A percentile compares a stretch with the other conserved stretches of the same genome.
phyloP scores from a whole-genome alignment of 2,888 invertebrate genomes.

The Eumerus sabulonum region DNA sequence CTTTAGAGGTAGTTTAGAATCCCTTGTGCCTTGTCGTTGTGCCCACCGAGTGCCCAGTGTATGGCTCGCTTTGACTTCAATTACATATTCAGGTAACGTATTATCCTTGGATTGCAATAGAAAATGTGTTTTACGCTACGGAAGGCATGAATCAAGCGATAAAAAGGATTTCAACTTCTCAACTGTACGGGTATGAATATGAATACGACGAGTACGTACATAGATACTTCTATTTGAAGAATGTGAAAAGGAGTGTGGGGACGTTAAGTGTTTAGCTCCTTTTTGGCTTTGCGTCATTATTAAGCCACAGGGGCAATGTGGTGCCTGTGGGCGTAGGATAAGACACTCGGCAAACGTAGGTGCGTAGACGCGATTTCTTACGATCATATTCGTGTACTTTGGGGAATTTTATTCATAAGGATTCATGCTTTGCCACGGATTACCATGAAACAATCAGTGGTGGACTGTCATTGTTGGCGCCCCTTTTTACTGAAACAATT shows the following conservation, averaged over 20 bases:
- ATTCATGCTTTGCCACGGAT: slow-evolving; percentile 40
- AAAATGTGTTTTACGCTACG: slow-evolving; percentile 24
- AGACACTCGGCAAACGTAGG: not conserved
- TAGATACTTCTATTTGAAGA: not conserved
- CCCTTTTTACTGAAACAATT: no score
- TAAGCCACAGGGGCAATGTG: slow-evolving; percentile 3
- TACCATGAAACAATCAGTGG: slow-evolving; percentile 8
- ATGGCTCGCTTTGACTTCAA: slow-evolving; percentile 12
- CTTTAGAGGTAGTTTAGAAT: not conserved
- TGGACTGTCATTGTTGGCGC: no score
- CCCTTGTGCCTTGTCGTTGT: no score
- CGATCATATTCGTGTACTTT: slow-evolving; percentile 27
- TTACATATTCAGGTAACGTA: slow-evolving; percentile 40
- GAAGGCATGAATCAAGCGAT: slow-evolving; percentile 32
- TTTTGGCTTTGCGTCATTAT: slow-evolving; percentile 45
- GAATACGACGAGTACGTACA: not conserved
- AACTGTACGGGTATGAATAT: slow-evolving; percentile 27
- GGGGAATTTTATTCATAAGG: slow-evolving; percentile 52
- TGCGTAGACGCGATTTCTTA: slow-evolving; percentile 36
- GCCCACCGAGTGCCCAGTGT: no score
- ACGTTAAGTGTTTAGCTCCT: slow-evolving; percentile 36
- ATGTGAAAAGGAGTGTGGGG: slow-evolving; percentile 19
- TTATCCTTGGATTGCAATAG: slow-evolving; percentile 33
- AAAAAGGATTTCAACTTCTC: slow-evolving; percentile 30
- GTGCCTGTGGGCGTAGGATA: not conserved